Conservation (phyloP, 2,797 vertebrate genomes). For the Zenarchopterus dispar region DNA sequence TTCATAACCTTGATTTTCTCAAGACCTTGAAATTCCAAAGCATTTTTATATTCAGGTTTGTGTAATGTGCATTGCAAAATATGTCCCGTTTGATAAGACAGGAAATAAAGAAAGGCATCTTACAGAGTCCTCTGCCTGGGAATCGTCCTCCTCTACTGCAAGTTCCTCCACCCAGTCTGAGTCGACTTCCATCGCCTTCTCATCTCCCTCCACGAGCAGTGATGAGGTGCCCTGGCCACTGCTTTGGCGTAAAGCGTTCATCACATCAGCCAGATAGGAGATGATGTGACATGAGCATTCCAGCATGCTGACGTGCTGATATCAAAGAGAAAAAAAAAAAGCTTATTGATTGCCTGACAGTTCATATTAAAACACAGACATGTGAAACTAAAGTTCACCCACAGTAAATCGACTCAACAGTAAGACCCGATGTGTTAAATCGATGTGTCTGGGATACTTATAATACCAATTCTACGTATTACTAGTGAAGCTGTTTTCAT, state of each 20-base stretch:
- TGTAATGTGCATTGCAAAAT: no score
- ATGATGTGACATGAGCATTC: conserved; percentile 98
- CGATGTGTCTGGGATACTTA: no score
- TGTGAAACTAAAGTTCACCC: no score
- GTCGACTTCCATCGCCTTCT: conserved; percentile 96
- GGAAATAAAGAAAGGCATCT: conserved; percentile 37
- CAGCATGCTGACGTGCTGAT: conserved; percentile 92
- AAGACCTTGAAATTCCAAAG: no score
- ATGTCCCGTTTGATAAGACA: no score
- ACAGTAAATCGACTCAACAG: no score
- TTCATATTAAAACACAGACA: no score
- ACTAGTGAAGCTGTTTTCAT: no score
- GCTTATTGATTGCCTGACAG: conserved; percentile 1
- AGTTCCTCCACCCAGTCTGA: conserved; percentile 99
- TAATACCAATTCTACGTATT: no score
- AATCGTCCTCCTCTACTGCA: conserved; percentile 97
- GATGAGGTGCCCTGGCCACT: conserved; percentile 90
- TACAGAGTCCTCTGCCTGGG: conserved; percentile 98
- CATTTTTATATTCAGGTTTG: no score
- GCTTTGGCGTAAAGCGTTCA: conserved; percentile 93
- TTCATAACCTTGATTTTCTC: no score
- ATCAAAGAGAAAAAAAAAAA: background rate
- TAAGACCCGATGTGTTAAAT: no score
- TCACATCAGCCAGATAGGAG: conserved; percentile 98
- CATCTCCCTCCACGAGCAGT: conserved; percentile 93